Evolutionary conservation across 2,888 invertebrate species (phyloP).

Genomic region (Pogonocherus hispidulus): DNA sequence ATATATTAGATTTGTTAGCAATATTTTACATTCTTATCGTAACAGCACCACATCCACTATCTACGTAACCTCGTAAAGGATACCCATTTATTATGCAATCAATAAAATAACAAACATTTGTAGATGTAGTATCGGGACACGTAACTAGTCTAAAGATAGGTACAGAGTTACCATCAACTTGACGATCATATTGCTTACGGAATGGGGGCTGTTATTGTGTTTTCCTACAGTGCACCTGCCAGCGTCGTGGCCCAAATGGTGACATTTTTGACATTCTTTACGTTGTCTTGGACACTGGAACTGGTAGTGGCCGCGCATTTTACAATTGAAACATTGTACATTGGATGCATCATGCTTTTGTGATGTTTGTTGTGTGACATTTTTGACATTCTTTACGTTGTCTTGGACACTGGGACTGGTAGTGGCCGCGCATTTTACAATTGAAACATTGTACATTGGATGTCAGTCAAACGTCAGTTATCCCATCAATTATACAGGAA

Average conservation of each 20-base stretch:
- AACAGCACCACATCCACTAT: conserved; percentile 37
- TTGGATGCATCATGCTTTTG: conserved; percentile 24
- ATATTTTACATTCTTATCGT: conserved; percentile 16
- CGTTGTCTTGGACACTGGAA: conserved; percentile 33
- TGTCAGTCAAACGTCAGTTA: no score
- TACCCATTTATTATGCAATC: conserved; percentile 37
- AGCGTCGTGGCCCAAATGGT: conserved; percentile 38
- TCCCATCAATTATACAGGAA: conserved; percentile 35
- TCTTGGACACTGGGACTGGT: conserved; percentile 31
- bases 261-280: conserved; percentile 34
- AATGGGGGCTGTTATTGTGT: not conserved
- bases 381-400: conserved; percentile 23
- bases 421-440: conserved; percentile 36
- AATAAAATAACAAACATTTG: conserved; percentile 39
- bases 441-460: conserved; percentile 6
- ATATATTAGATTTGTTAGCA: conserved; percentile 6
- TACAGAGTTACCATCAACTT: conserved; percentile 28
- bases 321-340: conserved; percentile 42
- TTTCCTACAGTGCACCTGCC: not conserved
- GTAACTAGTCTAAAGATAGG: no score
- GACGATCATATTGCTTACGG: not conserved
- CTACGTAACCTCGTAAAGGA: conserved; percentile 41
- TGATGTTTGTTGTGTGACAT: no score
- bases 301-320: conserved; percentile 33
- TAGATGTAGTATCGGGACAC: conserved; percentile 1